Percentiles rank a stretch among this genome's conserved stretches.
These are phyloP conservation scores for Diachasmimorpha longicaudata DNA, from an alignment of 1,140 invertebrate genomes.

Conservation along the genomic window DNA sequence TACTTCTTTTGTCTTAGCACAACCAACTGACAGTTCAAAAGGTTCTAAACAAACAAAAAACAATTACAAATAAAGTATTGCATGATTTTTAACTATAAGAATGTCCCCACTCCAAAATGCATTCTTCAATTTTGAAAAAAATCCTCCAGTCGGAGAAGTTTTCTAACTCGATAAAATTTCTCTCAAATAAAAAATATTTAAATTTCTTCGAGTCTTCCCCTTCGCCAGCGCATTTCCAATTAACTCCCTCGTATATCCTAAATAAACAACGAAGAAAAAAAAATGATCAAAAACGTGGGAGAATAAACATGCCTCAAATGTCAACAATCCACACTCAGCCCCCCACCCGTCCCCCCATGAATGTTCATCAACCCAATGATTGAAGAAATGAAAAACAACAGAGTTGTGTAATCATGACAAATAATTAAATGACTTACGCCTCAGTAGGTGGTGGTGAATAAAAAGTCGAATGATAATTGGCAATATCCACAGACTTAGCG, in stretches of 20 bases:
- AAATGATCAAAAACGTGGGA: neutral
- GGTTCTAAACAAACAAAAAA: too few relatives aligned
- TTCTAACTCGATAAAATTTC: too few relatives aligned
- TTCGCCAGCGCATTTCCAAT: neutral
- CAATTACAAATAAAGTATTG: too few relatives aligned
- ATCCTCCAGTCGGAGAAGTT: neutral
- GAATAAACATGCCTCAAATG: neutral
- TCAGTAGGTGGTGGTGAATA: conserved; percentile 61
- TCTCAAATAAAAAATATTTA: neutral
- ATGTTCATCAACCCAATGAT: neutral
- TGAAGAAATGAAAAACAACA: neutral
- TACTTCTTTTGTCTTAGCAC: too few relatives aligned
- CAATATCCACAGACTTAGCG: conserved; percentile 49
- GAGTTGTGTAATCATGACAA: neutral
- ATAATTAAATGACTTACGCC: conserved; percentile 51
- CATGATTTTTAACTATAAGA: too few relatives aligned
- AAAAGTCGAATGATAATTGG: conserved; percentile 55
- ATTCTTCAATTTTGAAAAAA: neutral
- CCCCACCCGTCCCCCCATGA: neutral
- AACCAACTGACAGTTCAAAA: too few relatives aligned
- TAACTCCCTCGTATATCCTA: neutral
- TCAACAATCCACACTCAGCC: neutral
- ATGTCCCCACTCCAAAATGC: too few relatives aligned
- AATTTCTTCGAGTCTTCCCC: neutral
- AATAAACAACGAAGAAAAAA: neutral